Conservation (phyloP, 2,888 invertebrate species). For the Epistrophe grossulariae region DNA sequence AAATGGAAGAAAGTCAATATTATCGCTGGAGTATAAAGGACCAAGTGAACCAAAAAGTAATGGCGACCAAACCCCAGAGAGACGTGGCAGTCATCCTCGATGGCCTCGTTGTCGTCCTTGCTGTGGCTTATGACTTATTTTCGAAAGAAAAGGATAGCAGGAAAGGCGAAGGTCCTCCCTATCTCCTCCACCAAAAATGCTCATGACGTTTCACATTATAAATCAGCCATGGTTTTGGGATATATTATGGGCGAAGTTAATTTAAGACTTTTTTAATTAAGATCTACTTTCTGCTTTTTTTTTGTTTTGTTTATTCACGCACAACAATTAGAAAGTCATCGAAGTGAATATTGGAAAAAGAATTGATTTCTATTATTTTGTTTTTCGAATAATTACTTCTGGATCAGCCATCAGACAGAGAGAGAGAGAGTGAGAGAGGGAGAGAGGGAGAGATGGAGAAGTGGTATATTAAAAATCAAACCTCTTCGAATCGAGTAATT, state of each 20-base stretch:
- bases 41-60: conserved; percentile 41
- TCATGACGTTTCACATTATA: conserved; percentile 57
- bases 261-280: conserved; percentile 36
- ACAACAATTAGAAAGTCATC: conserved; percentile 43
- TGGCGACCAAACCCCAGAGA: conserved; percentile 8
- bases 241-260: conserved; percentile 4
- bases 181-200: neutral
- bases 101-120: conserved; percentile 5
- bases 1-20: conserved; percentile 56
- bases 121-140: conserved; percentile 18
- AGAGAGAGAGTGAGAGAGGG: too few relatives aligned
- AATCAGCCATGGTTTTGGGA: conserved; percentile 37
- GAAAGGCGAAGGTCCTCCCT: neutral
- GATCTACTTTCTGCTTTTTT: conserved; percentile 13
- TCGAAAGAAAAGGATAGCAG: neutral
- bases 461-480: conserved; percentile 1
- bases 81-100: neutral
- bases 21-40: conserved; percentile 52
- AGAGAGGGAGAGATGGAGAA: neutral
- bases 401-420: neutral
- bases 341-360: conserved; percentile 37
- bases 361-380: conserved; percentile 19
- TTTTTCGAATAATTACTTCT: conserved; percentile 52
- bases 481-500: conserved; percentile 32
- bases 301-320: conserved; percentile 30